Evolutionary conservation across 1,140 invertebrate species (phyloP).

Genomic region (Thaumetopoea pityocampa): DNA sequence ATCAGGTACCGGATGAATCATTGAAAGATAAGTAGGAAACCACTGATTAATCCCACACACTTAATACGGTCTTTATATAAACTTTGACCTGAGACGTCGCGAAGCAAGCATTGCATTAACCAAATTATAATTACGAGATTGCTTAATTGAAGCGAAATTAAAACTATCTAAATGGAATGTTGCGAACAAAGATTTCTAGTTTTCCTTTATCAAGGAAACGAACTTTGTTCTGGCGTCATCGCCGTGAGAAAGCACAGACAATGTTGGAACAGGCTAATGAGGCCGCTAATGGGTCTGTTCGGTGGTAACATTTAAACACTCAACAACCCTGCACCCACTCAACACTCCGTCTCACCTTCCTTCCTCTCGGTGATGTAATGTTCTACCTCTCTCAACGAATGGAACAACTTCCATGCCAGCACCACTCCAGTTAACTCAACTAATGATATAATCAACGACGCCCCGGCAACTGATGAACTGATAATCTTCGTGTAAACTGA

Average conservation of each 20-base stretch:
- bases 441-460: conserved; percentile 52
- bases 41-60: conserved; percentile 29
- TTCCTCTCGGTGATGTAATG: conserved; percentile 65
- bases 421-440: conserved; percentile 55
- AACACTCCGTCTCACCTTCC: conserved; percentile 67
- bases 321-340: conserved; percentile 31
- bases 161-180: conserved; percentile 16
- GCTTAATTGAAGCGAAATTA: conserved; percentile 13
- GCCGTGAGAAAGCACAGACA: conserved; percentile 25
- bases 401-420: conserved; percentile 60
- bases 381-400: conserved; percentile 54
- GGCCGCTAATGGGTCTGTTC: conserved; percentile 21
- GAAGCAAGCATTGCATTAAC: conserved; percentile 5
- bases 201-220: conserved; percentile 51
- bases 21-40: conserved; percentile 35
- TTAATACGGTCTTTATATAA: conserved; percentile 9
- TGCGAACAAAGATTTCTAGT: conserved; percentile 36
- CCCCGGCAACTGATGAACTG: conserved; percentile 59
- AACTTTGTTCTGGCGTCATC: conserved; percentile 36
- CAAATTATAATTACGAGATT: conserved; percentile 14
- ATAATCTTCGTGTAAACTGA: conserved; percentile 69
- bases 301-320: conserved; percentile 30
- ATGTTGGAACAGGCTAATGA: conserved; percentile 30
- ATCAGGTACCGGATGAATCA: conserved; percentile 33
- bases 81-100: conserved; percentile 24